phyloP scores from a whole-genome alignment of 2,888 invertebrate species.

The Watsonalla binaria region DNA sequence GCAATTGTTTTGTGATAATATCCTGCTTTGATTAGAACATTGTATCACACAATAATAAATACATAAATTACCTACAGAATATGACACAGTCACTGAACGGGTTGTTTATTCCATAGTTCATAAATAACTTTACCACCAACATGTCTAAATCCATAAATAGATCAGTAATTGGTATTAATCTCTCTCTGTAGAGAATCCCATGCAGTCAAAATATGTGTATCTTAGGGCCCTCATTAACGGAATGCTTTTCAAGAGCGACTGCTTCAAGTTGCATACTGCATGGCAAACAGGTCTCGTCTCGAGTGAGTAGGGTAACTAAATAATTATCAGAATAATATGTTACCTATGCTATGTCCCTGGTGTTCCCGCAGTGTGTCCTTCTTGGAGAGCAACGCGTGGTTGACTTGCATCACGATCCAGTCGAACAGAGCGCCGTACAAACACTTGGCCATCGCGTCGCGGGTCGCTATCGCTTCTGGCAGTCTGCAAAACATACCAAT shows the following conservation, averaged over 20 bases:
- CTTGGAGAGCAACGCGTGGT: slow-evolving; percentile 94
- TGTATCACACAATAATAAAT: not conserved
- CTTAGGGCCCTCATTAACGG: too few relatives aligned
- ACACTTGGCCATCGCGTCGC: slow-evolving; percentile 98
- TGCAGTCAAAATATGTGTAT: too few relatives aligned
- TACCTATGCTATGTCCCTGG: slow-evolving; percentile 93
- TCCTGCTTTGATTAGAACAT: not conserved
- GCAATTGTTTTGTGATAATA: not conserved
- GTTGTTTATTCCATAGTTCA: too few relatives aligned
- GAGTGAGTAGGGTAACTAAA: not conserved
- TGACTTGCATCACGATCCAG: slow-evolving; percentile 98
- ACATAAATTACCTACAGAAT: too few relatives aligned
- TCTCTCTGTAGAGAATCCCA: too few relatives aligned
- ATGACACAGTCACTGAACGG: too few relatives aligned
- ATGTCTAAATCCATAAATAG: too few relatives aligned
- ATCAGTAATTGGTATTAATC: too few relatives aligned
- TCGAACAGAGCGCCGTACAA: slow-evolving; percentile 97
- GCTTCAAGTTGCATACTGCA: too few relatives aligned
- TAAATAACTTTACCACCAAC: too few relatives aligned
- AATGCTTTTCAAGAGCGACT: too few relatives aligned
- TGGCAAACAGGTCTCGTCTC: too few relatives aligned
- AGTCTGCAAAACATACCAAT: slow-evolving; percentile 49
- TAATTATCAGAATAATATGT: slow-evolving; percentile 2
- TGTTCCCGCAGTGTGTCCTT: slow-evolving; percentile 92
- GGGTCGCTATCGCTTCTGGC: slow-evolving; percentile 91